Conservation (phyloP, 2,888 invertebrate species). For the Escarpia spicata region DNA sequence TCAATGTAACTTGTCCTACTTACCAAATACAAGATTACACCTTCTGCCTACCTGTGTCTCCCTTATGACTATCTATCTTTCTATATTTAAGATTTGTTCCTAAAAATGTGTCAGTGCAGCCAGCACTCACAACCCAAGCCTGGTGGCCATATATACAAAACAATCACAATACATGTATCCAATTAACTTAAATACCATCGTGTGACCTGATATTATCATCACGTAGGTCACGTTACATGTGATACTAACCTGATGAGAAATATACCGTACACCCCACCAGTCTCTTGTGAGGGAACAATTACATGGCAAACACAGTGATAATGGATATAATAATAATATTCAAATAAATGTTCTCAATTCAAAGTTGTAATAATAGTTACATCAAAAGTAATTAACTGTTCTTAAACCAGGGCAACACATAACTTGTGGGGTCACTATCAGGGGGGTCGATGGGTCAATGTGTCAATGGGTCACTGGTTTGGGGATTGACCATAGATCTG, state of each 20-base stretch:
- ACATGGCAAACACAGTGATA: not conserved
- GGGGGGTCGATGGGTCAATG: not conserved
- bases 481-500: not conserved
- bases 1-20: no score
- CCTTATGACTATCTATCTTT: not conserved
- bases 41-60: no score
- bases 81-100: not conserved
- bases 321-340: no score
- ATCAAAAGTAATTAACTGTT: not conserved
- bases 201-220: not conserved
- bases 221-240: not conserved
- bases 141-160: not conserved
- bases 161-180: not conserved
- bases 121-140: not conserved
- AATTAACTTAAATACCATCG: not conserved
- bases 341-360: not conserved
- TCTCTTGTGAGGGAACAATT: not conserved
- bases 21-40: no score
- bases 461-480: not conserved
- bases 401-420: not conserved
- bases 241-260: not conserved
- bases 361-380: not conserved
- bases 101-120: not conserved
- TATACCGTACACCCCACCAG: not conserved
- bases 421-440: not conserved